Evolutionary conservation across 2,888 invertebrate species (phyloP).

Genomic region (Atherix ibis): DNA sequence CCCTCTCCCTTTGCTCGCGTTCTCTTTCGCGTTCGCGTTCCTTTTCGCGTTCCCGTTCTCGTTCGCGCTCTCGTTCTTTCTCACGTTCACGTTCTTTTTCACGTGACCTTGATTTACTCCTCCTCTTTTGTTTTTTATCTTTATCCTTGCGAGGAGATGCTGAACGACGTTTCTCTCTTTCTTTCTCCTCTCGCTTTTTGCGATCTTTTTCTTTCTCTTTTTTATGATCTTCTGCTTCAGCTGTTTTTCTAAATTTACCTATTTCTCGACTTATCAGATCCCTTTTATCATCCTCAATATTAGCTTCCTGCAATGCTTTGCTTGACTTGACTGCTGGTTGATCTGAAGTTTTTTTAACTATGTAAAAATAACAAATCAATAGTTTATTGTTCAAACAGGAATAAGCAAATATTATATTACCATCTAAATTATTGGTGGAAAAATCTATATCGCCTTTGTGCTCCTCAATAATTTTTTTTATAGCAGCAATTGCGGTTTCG

Average conservation of each 20-base stretch:
- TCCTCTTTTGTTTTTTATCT: conserved; percentile 25
- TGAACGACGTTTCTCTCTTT: conserved; percentile 19
- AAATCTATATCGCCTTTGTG: conserved; percentile 58
- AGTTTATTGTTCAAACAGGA: background rate
- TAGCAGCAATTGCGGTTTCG: conserved; percentile 52
- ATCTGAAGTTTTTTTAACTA: conserved; percentile 3
- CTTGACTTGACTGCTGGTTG: conserved; percentile 8
- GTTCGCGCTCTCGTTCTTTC: conserved; percentile 38
- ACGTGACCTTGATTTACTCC: conserved; percentile 27
- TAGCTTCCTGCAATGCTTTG: conserved; percentile 63
- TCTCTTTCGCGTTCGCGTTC: conserved; percentile 40
- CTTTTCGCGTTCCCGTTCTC: conserved; percentile 40
- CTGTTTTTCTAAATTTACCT: conserved; percentile 91
- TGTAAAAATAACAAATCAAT: background rate
- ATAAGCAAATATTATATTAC: conserved; percentile 16
- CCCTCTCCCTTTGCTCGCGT: conserved; percentile 34
- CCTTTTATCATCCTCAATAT: conserved; percentile 90
- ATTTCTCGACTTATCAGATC: conserved; percentile 95
- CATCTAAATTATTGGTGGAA: conserved; percentile 5
- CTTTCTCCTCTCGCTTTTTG: conserved; percentile 30
- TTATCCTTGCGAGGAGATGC: conserved; percentile 19
- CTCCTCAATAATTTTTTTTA: conserved; percentile 66
- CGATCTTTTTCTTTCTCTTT: conserved; percentile 37
- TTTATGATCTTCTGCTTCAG: conserved; percentile 31
- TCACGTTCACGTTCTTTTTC: conserved; percentile 24